These are phyloP conservation scores for Thomomys bottae DNA, from an alignment of 2,113 vertebrate genomes.

Conservation along the genomic window DNA sequence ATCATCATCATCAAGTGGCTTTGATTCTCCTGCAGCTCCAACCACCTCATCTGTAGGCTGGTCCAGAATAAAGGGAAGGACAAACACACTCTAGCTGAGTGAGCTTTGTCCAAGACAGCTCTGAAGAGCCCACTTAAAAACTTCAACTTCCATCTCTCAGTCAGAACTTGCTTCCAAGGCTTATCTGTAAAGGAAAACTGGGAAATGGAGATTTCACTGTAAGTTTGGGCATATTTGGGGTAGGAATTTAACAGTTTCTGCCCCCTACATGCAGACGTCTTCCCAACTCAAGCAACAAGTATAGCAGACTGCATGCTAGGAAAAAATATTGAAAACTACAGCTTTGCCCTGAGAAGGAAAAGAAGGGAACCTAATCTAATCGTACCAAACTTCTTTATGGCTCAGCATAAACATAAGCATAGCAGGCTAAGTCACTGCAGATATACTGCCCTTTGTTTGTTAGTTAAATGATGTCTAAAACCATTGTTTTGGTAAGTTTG, in stretches of 20 bases:
- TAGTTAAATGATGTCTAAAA: background rate
- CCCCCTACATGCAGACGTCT: background rate
- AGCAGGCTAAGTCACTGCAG: background rate
- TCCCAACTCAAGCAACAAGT: background rate
- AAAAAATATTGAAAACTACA: background rate
- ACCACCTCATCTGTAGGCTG: no score
- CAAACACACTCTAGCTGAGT: background rate
- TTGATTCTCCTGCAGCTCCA: background rate
- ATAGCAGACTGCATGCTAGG: background rate
- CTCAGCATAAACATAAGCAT: background rate
- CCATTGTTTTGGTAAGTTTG: background rate
- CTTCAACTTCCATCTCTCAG: background rate
- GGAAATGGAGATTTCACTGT: background rate
- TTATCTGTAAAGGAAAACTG: background rate
- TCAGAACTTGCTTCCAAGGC: background rate
- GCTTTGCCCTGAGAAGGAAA: background rate
- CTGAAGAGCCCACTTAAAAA: background rate
- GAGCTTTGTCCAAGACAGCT: background rate
- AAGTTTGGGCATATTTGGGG: background rate
- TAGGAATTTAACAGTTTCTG: background rate
- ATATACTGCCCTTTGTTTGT: background rate
- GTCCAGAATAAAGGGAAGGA: background rate
- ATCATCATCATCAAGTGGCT: background rate
- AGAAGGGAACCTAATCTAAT: background rate
- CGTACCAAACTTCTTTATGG: background rate